Evolutionary conservation across 1,140 invertebrate species (phyloP), one percentile per base, ranked within the genome.

Genomic region (Tachypleus tridentatus): DNA sequence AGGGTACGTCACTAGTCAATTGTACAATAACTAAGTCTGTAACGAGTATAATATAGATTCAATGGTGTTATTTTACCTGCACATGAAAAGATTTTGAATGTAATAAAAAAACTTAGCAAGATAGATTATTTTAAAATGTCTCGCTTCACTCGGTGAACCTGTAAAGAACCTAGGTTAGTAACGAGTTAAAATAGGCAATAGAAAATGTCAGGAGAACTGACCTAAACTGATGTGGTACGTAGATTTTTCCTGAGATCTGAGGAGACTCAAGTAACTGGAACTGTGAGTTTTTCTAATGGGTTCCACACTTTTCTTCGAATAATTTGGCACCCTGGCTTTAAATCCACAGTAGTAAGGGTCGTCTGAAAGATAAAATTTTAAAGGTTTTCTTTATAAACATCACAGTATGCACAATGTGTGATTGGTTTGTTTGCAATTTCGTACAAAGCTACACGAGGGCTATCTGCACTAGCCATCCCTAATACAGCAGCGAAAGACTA

Each of bases 301-400:
- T 54, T 54, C 7, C 50, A 7, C 10, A 57, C 50, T 29, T 48
- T 70, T 88, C 60, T 82, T 79, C 52, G 89, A 90, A 76, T 94
- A 95, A 79, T 94, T 94, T 49, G 92, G 91, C 58, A 95, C 90
- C 64, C 91, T 83, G 49, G 92, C 92, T 71, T 88, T 81, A 67
- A 94, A 80, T 9, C 92, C 92, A 75, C 90, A 93, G 74, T 95
- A 95, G 79, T 94, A 94, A 2, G 91, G 91, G 77, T 95, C 91
- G 77, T 94, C 91, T 93, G 80, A 7, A 82, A 67, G 60, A 53
- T 49, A 68, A 67, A 67, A 71, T 29, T 29, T 29, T 29, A 29
- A 29, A 29, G 29, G 29, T 29, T 29, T 29, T 1, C 29, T 29
- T 29, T 29, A 29, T 29, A 29, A 29, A 29, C 2, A 29, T 29